Conservation (phyloP, 2,888 invertebrate genomes). For the Yponomeuta sedellus region DNA sequence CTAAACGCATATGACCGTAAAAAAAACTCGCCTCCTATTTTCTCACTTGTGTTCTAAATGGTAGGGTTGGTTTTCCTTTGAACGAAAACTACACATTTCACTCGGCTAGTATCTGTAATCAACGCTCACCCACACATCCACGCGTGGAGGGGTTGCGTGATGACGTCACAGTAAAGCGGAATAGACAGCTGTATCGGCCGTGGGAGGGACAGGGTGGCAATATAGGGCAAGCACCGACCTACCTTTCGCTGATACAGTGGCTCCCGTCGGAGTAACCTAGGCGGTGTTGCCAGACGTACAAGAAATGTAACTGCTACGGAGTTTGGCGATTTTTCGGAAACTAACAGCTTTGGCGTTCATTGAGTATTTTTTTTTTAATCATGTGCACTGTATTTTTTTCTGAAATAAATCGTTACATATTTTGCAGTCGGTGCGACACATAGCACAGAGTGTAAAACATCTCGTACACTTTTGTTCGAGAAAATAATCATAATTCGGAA, state of each 20-base stretch:
- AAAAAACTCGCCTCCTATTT: background rate
- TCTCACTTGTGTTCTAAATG: background rate
- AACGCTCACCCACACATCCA: slow-evolving; percentile 44
- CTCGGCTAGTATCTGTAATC: slow-evolving; percentile 24
- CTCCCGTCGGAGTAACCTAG: slow-evolving; percentile 38
- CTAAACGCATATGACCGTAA: background rate
- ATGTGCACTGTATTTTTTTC: too few relatives aligned
- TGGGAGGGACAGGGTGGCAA: slow-evolving; percentile 46
- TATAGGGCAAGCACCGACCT: slow-evolving; percentile 74
- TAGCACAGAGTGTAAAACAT: too few relatives aligned
- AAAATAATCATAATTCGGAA: too few relatives aligned
- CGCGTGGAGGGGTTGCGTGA: slow-evolving; percentile 47
- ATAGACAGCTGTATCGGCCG: slow-evolving; percentile 28
- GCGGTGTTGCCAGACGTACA: too few relatives aligned
- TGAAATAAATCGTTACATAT: too few relatives aligned
- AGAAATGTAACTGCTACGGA: too few relatives aligned
- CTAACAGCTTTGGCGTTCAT: too few relatives aligned
- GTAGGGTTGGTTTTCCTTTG: background rate
- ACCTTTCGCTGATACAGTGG: slow-evolving; percentile 56
- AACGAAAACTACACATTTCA: background rate
- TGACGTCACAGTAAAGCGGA: slow-evolving; percentile 65
- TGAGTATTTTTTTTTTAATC: too few relatives aligned
- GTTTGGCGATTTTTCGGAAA: too few relatives aligned
- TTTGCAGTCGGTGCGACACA: too few relatives aligned
- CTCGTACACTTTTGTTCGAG: too few relatives aligned